Percentiles rank a stretch among this genome's conserved stretches.
These are phyloP conservation scores for Channallabes apus DNA, from an alignment of 2,797 vertebrate genomes.

Conservation along the genomic window DNA sequence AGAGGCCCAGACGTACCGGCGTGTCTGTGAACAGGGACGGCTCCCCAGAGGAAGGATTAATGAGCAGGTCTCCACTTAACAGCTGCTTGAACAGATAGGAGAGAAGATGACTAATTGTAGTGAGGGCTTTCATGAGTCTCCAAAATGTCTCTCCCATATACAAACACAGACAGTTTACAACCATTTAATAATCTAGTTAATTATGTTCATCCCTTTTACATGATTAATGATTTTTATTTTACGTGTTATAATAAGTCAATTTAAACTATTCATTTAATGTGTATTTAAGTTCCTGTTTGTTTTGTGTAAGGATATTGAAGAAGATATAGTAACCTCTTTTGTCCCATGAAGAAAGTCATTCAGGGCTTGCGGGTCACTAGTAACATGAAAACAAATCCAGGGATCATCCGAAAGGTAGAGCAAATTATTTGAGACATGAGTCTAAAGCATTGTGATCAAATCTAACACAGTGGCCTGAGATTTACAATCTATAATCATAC, in stretches of 20 bases:
- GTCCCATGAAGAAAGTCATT: conserved; percentile 85
- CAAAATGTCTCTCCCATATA: conserved; percentile 15
- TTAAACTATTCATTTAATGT: background rate
- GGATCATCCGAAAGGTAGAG: background rate
- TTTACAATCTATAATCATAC: background rate
- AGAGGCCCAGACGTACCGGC: conserved; percentile 71
- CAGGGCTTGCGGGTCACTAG: conserved; percentile 82
- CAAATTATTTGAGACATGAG: background rate
- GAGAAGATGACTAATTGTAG: conserved; percentile 39
- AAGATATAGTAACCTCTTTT: conserved; percentile 71
- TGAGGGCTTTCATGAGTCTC: conserved; percentile 4
- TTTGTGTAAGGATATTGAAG: background rate
- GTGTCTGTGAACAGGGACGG: conserved; percentile 77
- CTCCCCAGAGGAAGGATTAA: conserved; percentile 78
- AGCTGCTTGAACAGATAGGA: conserved; percentile 69
- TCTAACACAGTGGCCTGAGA: background rate
- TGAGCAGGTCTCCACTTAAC: conserved; percentile 81
- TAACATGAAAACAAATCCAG: conserved; percentile 14
- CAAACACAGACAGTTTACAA: conserved; percentile 15
- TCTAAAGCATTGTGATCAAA: conserved; percentile 8
- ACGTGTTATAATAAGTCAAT: background rate
- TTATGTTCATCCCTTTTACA: background rate
- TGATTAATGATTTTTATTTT: background rate
- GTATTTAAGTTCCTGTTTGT: background rate
- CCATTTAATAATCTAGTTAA: conserved; percentile 4